A percentile compares a stretch with the other conserved stretches of the same genome.
These are phyloP conservation scores for Shargacucullia verbasci DNA, from an alignment of 2,888 invertebrate species.

Conservation along the genomic window DNA sequence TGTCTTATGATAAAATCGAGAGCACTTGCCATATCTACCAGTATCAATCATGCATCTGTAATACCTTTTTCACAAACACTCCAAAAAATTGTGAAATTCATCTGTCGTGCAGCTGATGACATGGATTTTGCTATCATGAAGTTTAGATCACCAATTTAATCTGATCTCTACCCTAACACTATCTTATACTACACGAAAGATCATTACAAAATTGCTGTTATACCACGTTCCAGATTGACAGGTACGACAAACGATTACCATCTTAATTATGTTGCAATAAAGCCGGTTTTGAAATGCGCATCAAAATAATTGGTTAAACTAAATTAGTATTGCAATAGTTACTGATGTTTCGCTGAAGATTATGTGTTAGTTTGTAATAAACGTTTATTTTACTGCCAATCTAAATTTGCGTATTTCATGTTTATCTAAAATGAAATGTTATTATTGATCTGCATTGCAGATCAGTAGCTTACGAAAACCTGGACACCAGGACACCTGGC, in stretches of 20 bases:
- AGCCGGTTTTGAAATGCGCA: constrained; percentile 47
- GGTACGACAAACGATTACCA: constrained; percentile 46
- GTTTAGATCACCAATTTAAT: constrained; percentile 47
- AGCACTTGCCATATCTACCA: constrained; percentile 13
- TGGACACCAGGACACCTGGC: constrained; percentile 7
- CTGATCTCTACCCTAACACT: constrained; percentile 24
- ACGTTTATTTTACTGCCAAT: constrained; percentile 33
- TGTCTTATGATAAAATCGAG: constrained; percentile 15
- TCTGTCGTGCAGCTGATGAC: constrained; percentile 62
- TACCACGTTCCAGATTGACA: constrained; percentile 37
- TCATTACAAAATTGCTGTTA: constrained; percentile 31
- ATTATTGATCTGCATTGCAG: constrained; percentile 23
- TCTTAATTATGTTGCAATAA: constrained; percentile 43
- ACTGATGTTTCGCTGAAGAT: constrained; percentile 39
- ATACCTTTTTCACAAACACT: constrained; percentile 37
- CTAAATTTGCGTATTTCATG: constrained; percentile 36
- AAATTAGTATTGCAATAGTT: constrained; percentile 42
- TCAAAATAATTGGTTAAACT: constrained; percentile 51
- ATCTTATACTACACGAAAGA: constrained; percentile 26
- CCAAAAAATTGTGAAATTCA: constrained; percentile 60
- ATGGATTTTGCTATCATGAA: constrained; percentile 55
- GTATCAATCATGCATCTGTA: no score
- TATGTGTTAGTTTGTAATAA: constrained; percentile 41
- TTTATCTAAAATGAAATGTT: constrained; percentile 19
- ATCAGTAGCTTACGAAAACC: constrained; percentile 5